Base-by-base conservation (phyloP, 1,140 invertebrate genomes). In the Anadara kagoshimensis region DNA sequence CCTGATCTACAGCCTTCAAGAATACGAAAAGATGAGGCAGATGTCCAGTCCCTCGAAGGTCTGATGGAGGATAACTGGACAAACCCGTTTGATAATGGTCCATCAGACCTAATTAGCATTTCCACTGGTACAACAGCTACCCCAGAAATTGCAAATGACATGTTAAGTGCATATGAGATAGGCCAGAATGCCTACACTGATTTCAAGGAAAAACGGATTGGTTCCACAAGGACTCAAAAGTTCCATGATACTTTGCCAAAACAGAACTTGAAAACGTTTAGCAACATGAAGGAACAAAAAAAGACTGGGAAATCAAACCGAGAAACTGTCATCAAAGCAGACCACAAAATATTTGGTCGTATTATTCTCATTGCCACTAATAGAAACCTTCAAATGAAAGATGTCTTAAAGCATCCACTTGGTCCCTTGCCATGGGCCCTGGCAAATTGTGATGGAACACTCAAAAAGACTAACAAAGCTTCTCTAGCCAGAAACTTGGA, bases 401-500 rank as follows among this genome's bases (percentile, higher is more conserved):
- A 67, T 41, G 53, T 78, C 11, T 44, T 75, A 18, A 41, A 44
- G 12, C 49, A 74, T 59, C 41, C 70, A 41, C 45, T 77, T 22
- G 76, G 76, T 16, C 75, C 75, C 12, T 22, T 63, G 24, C 64
- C 75, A 56, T 76, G 62, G 43, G 11, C 75, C n/a, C 41, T 73
- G 22, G 51, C 69, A 16, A 76, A 26, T 24, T 8, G 3, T 53
- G 75, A 76, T 68, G 69, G 75, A 12, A 63, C 51, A 43, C 20
- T 73, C 24, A 20, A 12, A 49, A 76, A 73, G 53, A 76, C 75
- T 44, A 61, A 66, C 20, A 73, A 76, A 63, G 22, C 75, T 22
- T 47, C 57, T 20, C 36, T 77, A 49, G 70, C 65, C 16, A 63
- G 14, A 64, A 24, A 41, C 12, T 53, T 71, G n/a, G 36, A 77